phyloP scores from a whole-genome alignment of 2,888 invertebrate species.

The Drosophila colorata region DNA sequence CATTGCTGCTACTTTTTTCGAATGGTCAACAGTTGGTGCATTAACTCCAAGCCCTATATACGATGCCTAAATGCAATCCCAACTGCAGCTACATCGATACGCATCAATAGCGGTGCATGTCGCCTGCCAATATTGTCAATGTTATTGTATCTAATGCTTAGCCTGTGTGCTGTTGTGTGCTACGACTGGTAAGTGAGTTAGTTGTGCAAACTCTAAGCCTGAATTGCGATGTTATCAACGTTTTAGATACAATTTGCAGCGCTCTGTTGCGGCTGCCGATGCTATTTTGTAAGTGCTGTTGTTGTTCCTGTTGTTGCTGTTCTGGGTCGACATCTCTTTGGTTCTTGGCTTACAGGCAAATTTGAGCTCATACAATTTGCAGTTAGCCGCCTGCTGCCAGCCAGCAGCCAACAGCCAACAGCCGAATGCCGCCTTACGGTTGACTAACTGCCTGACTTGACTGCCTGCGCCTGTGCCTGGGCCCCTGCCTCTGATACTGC shows the following conservation, averaged over 20 bases:
- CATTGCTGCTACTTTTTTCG: conserved; percentile 12
- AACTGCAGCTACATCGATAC: conserved; percentile 33
- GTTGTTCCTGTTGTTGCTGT: conserved; percentile 8
- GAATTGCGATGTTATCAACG: conserved; percentile 67
- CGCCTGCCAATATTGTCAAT: conserved; percentile 53
- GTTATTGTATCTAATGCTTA: conserved; percentile 69
- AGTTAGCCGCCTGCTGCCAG: conserved; percentile 57
- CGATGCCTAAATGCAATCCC: conserved; percentile 1
- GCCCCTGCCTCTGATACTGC: conserved; percentile 8
- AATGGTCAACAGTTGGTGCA: conserved; percentile 40
- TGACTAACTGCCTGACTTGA: conserved; percentile 69
- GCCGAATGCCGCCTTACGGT: conserved; percentile 49
- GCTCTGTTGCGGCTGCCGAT: conserved; percentile 21
- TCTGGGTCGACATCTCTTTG: conserved; percentile 32
- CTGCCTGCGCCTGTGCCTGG: conserved; percentile 19
- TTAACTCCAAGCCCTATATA: background rate
- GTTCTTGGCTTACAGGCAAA: conserved; percentile 65
- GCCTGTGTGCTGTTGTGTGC: conserved; percentile 20
- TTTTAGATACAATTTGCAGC: conserved; percentile 58
- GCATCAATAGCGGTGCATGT: conserved; percentile 59
- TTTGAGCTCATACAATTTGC: conserved; percentile 76
- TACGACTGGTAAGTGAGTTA: conserved; percentile 27
- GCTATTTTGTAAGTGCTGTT: background rate
- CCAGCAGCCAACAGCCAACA: conserved; percentile 14
- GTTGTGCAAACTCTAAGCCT: conserved; percentile 41